Evolutionary conservation across 2,888 invertebrate species (phyloP).

Genomic region (Cyclophora punctaria): DNA sequence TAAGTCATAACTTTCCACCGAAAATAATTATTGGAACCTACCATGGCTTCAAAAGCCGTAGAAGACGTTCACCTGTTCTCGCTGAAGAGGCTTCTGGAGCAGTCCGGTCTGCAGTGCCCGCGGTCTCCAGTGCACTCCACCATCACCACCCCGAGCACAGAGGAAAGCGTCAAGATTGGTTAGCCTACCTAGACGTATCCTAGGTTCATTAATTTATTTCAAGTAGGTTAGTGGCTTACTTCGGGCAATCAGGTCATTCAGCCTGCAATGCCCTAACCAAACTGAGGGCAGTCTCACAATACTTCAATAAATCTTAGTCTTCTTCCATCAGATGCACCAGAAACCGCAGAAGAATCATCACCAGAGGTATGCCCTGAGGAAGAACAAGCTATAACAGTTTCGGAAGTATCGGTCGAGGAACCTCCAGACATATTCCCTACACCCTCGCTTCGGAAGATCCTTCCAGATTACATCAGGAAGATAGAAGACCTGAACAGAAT

Average conservation of each 20-base stretch:
- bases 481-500: constrained; percentile 48
- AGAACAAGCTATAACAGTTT: constrained; percentile 3
- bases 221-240: too few species aligned
- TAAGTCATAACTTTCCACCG: not conserved
- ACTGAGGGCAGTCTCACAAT: too few species aligned
- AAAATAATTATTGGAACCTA: not conserved
- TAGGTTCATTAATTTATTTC: too few species aligned
- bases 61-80: constrained; percentile 38
- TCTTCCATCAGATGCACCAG: constrained; percentile 10
- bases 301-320: too few species aligned
- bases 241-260: too few species aligned
- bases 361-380: constrained; percentile 21
- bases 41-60: constrained; percentile 42
- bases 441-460: constrained; percentile 43
- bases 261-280: too few species aligned
- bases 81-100: constrained; percentile 35
- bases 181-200: too few species aligned
- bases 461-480: constrained; percentile 43
- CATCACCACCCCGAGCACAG: constrained; percentile 2
- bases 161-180: constrained; percentile 25
- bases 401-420: constrained; percentile 18
- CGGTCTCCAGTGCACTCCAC: constrained; percentile 18
- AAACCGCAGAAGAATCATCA: constrained; percentile 23
- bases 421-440: constrained; percentile 44
- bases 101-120: constrained; percentile 45